These are phyloP conservation scores for Eulemur albifrons DNA, from an alignment of 2,797 vertebrate species.

Conservation along the genomic window DNA sequence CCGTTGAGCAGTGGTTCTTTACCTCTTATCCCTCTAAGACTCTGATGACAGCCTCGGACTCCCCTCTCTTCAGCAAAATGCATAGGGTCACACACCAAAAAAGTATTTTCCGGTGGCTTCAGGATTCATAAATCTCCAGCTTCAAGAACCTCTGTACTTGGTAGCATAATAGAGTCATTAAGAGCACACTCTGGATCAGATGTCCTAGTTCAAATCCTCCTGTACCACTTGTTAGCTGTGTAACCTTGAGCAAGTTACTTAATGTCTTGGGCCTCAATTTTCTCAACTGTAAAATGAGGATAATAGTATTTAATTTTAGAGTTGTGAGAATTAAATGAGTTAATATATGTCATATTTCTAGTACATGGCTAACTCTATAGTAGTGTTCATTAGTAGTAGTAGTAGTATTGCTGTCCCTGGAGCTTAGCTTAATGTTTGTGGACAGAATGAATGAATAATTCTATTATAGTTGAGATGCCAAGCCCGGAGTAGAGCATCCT, in stretches of 20 bases:
- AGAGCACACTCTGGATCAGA: neutral
- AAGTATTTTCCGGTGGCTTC: neutral
- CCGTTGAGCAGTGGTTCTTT: neutral
- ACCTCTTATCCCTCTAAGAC: neutral
- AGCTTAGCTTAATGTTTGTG: neutral
- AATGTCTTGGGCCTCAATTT: neutral
- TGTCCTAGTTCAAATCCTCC: neutral
- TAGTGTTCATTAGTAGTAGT: neutral
- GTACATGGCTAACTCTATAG: neutral
- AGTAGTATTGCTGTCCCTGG: neutral
- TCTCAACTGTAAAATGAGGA: neutral
- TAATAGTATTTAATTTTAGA: neutral
- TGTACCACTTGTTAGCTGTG: neutral
- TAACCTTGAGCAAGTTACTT: neutral
- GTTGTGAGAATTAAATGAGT: neutral
- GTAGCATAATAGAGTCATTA: neutral
- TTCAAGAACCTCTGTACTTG: neutral
- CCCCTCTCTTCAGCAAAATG: neutral
- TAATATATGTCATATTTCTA: neutral
- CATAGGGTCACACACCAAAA: neutral
- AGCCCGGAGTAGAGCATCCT: neutral
- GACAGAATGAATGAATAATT: neutral
- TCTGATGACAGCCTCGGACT: neutral
- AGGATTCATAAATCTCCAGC: neutral
- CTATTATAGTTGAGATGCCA: neutral